Evolutionary conservation across 2,797 vertebrate species (phyloP).

Genomic region (Gymnoscopelus microlampas): DNA sequence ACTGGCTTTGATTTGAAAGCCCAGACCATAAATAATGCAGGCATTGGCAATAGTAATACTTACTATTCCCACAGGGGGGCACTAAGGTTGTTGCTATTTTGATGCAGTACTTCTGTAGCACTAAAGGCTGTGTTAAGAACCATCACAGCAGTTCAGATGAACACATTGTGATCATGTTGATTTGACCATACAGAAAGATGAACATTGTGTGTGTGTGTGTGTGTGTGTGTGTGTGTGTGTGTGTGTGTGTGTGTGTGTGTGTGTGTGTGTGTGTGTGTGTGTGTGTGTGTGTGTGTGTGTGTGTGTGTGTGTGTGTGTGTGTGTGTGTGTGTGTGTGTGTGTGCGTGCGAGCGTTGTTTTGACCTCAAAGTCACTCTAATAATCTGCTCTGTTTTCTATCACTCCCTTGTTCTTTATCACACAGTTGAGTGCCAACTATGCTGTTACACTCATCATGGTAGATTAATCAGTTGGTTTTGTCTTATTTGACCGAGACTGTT

Average conservation of each 20-base stretch:
- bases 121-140: constrained; percentile 29
- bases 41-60: constrained; percentile 20
- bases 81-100: constrained; percentile 55
- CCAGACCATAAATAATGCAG: constrained; percentile 17
- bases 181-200: background rate
- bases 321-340: background rate
- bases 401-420: background rate
- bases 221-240: background rate
- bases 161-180: background rate
- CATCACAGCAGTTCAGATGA: background rate
- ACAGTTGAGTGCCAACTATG: background rate
- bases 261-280: too few relatives aligned
- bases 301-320: background rate
- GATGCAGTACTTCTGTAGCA: constrained; percentile 3
- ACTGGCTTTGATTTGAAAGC: constrained; percentile 35
- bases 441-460: background rate
- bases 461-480: background rate
- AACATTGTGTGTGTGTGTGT: background rate
- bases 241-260: too few relatives aligned
- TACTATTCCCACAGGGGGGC: constrained; percentile 63
- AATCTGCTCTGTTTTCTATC: background rate
- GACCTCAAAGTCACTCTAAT: background rate
- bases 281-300: background rate
- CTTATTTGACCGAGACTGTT: background rate
- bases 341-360: background rate